Base-by-base conservation (phyloP, 2,797 vertebrate genomes). In the Alauda arvensis region DNA sequence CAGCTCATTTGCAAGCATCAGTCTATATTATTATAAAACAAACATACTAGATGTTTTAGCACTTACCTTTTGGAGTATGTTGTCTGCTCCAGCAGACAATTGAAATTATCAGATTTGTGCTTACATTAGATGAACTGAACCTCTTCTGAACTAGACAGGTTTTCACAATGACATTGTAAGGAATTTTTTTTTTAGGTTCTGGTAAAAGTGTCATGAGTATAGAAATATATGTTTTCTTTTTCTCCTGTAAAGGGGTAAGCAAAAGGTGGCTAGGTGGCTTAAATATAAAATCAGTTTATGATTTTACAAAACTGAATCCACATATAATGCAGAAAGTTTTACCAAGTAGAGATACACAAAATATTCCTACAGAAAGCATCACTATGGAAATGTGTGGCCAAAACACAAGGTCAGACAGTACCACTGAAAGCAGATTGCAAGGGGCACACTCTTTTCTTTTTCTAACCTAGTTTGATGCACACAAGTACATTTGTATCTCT, bases 381-480 rank as follows among this genome's bases (percentile, higher is more conserved):
- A 14, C 53, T 84, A 24, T 25, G 16, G 21, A 85, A 24, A 39
- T 83, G 11, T 26, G 26, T 77, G 48, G 33, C 51, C 42, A 80
- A 88, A 92, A 77, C 40, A 66, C 48, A 66, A 13, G 51, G 55
- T 48, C 53, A 80, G 52, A 77, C 14, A 40, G 33, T 62, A 86
- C 21, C 33, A 52, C n/a, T 62, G 55, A 85, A 88, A 89, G 53
- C 59, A 69, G 37, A 66, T 87, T 6, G 3, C 69, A 82, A 70
- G 40, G 21, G 31, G 18, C 46, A 71, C 34, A 31, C 18, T 70
- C 31, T 78, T 91, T 61, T 87, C n/a, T 80, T 88, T 86, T 88
- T 75, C 62, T 91, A 77, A 85, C 45, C 26, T 78, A 40, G 66
- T 59, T 75, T 91, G 62, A 24, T 85, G 28, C 25, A n/a, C 53